phyloP scores from a whole-genome alignment of 2,888 invertebrate species.

The Seira musarum region DNA sequence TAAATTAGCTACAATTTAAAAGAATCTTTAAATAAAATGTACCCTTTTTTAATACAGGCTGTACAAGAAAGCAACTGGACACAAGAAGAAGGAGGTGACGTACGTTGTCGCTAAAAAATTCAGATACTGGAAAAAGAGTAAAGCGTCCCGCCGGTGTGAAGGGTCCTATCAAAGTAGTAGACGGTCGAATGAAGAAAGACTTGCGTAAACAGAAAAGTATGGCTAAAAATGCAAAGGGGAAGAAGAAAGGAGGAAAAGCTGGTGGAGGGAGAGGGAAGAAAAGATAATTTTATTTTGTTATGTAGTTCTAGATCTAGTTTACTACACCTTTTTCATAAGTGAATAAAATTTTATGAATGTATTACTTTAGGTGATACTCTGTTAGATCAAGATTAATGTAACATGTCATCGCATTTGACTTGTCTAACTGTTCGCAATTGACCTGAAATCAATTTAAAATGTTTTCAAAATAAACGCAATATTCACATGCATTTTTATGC shows the following conservation, averaged over 20 bases:
- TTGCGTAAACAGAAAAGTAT: constrained; percentile 70
- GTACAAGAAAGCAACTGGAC: constrained; percentile 90
- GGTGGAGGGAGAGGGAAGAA: constrained; percentile 21
- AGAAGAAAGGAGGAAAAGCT: constrained; percentile 28
- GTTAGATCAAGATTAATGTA: too few species aligned
- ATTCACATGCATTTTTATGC: too few species aligned
- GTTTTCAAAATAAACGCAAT: too few species aligned
- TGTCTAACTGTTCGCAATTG: too few species aligned
- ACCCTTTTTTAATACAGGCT: constrained; percentile 76
- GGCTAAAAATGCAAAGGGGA: constrained; percentile 58
- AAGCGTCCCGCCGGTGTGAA: constrained; percentile 89
- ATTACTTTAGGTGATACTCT: too few species aligned
- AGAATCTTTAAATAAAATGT: not conserved
- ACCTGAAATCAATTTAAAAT: too few species aligned
- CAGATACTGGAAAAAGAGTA: constrained; percentile 82
- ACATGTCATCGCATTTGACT: too few species aligned
- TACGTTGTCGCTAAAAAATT: constrained; percentile 96
- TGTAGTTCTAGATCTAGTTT: too few species aligned
- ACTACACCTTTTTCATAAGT: too few species aligned
- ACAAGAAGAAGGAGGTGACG: constrained; percentile 90
- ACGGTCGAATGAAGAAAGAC: constrained; percentile 97
- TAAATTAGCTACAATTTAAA: constrained; percentile 9
- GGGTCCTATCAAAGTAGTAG: constrained; percentile 95
- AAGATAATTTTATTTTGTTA: too few species aligned
- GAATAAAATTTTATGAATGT: too few species aligned